Base-by-base conservation (phyloP, 2,888 invertebrate species). In the Drosophila histrio region DNA sequence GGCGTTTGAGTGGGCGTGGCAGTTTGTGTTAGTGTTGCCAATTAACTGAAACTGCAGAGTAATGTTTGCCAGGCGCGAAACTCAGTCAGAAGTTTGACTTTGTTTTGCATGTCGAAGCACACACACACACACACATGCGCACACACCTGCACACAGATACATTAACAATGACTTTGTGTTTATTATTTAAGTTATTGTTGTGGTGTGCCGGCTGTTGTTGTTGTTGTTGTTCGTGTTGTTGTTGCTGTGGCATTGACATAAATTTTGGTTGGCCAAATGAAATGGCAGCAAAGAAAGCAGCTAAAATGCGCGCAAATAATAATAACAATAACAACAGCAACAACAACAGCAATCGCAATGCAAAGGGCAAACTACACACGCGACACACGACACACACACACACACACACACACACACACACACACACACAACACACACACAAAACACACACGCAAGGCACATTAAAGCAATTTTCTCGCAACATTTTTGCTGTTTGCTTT, bases 11-110 rank as follows among this genome's bases (percentile, higher is more conserved):
- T 13, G 13, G 76, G 63, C 43, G 63, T 60, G 70, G 28, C 46
- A 24, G 56, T 0, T 13, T 59, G 54, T 72, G 62, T 67, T 60
- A 41, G 57, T 61, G 66, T 68, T 79, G 80, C 87, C 87, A 87
- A 87, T 82, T 86, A 84, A 85, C 88, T 76, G 71, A 86, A 84
- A 84, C 77, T 85, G 83, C 86, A 85, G 79, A 82, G 83, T 82
- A 87, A 87, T 85, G 83, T 87, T 85, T 69, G 62, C 77, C 65
- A 68, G 60, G 52, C 63, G 63, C 72, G 50, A 72, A 75, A 58
- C 61, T 50, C 46, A 19, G 43, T 32, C 60, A 21, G 49, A 44
- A 72, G 72, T 72, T 68, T 41, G 54, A 54, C 64, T 58, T 50
- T 39, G 39, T 69, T 72, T 77, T 77, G 77, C 75, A 75, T 75